Base-by-base conservation (phyloP, 2,888 invertebrate genomes). In the Athetis lepigone region DNA sequence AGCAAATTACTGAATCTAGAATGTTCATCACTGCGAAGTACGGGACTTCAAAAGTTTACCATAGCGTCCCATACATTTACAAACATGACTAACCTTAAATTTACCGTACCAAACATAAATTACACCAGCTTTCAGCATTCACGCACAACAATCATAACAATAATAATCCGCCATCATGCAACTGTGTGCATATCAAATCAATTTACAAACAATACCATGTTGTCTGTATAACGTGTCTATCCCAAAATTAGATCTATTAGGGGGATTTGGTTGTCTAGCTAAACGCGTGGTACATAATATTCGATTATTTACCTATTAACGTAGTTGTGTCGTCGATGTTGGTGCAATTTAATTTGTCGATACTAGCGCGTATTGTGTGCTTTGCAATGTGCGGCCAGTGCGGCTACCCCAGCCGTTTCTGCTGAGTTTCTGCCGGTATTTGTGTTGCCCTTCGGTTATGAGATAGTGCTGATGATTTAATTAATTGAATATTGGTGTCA, bases 291-390 rank as follows among this genome's bases (percentile, higher is more conserved):
- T 84, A 82, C 80, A 84, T 80, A 82, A 81, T 82, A 85, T 83
- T 83, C 81, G 88, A 90, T 90, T 90, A 92, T 91, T 91, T 91
- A 89, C 88, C 88, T 88, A 90, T 91, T 90, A 90, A 86, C 62
- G 60, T 58, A 49, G 60, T 42, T 55, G 45, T 59, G 56, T 60
- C 79, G 76, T 79, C 70, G 85, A 73, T 69, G 87, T 83, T 81
- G 83, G 83, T 85, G 85, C 91, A 92, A 92, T 93, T 92, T 89
- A 92, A 91, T 91, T 91, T 91, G 91, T 89, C 87, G 85, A 85
- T 84, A 78, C 71, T 56, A 47, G 37, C 63, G 56, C 55, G 72
- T 83, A 75, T 76, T 85, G 85, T 84, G 74, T 83, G 64, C 59
- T 75, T 64, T 70, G 80, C 72, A 65, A 60, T n/a, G n/a, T n/a